A percentile compares a stretch with the other conserved stretches of the same genome.
phyloP scores from a whole-genome alignment of 2,113 vertebrate genomes.

The Pollimyrus isidori region DNA sequence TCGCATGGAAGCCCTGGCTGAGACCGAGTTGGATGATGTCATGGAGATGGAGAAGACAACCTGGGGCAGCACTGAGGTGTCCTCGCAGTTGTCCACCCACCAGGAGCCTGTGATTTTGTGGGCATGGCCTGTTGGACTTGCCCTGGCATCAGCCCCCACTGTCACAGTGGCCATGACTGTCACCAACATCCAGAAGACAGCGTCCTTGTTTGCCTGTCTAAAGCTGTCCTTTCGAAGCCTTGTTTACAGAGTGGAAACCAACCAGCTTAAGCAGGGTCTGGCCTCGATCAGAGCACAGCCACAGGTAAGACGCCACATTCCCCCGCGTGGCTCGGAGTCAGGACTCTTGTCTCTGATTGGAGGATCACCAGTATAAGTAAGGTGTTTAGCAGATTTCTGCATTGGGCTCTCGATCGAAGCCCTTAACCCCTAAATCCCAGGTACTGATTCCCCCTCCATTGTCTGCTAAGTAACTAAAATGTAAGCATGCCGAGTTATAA shows the following conservation, averaged over 20 bases:
- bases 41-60: slow-evolving; percentile 44
- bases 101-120: slow-evolving; percentile 49
- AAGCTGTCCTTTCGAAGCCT: slow-evolving; percentile 48
- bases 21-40: slow-evolving; percentile 72
- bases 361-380: not conserved
- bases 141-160: slow-evolving; percentile 61
- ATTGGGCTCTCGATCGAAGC: not conserved
- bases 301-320: slow-evolving; percentile 56
- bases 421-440: not conserved
- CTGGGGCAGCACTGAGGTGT: slow-evolving; percentile 24
- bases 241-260: slow-evolving; percentile 51
- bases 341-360: not conserved
- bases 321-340: not conserved
- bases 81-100: slow-evolving; percentile 39
- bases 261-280: slow-evolving; percentile 61
- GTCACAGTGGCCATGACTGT: slow-evolving; percentile 47
- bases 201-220: slow-evolving; percentile 65
- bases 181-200: slow-evolving; percentile 58
- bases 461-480: too few relatives aligned
- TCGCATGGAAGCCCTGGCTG: slow-evolving; percentile 65
- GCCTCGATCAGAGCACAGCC: slow-evolving; percentile 82
- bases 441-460: not conserved
- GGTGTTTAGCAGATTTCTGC: not conserved
- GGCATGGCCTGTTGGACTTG: slow-evolving; percentile 79
- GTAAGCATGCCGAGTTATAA: too few relatives aligned